Base-by-base conservation (phyloP, 2,888 invertebrate genomes). In the Athrips mouffetella region DNA sequence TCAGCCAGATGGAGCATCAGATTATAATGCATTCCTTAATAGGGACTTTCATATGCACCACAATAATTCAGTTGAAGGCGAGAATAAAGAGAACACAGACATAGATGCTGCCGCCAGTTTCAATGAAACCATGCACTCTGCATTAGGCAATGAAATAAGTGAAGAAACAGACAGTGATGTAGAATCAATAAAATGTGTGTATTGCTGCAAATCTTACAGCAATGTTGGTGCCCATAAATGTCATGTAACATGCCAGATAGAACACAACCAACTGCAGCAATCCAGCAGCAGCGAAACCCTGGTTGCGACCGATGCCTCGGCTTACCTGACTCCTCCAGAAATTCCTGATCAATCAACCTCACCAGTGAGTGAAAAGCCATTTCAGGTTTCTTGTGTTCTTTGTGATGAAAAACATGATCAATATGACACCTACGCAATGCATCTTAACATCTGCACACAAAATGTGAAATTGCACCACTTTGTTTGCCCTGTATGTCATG, bases 101-200 rank as follows among this genome's bases (percentile, higher is more conserved):
- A 82, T 76, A 63, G 75, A 76, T 55, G 56, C 53, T 7, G 63
- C 67, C 20, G 50, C 56, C 5, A 21, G 20, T 10, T 37, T 37
- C 11, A 37, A 37, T 37, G 37, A 37, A 21, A 37, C 51, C 37
- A 41, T 31, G 45, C 54, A 42, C 37, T 57, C 39, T 51, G 48
- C 47, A 50, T 58, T 58, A 55, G 20, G 45, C 4, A 33, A 45
- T 53, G 83, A 84, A 62, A 75, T 69, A 30, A 87, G 86, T 62
- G 88, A 86, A 62, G 88, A 87, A 52, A 88, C 88, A 37, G 88
- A 88, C 47, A 87, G 86, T 67, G 88, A 88, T 58, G 76, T 85
- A 53, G 86, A 87, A 55, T 88, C 88, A 1, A 71, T 88, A 1
- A 85, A 84, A 61, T 88, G 88, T 73, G 83, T 79, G 4, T 83